phyloP scores from a whole-genome alignment of 64 coral and sea anemone species.

The Montipora foliosa region DNA sequence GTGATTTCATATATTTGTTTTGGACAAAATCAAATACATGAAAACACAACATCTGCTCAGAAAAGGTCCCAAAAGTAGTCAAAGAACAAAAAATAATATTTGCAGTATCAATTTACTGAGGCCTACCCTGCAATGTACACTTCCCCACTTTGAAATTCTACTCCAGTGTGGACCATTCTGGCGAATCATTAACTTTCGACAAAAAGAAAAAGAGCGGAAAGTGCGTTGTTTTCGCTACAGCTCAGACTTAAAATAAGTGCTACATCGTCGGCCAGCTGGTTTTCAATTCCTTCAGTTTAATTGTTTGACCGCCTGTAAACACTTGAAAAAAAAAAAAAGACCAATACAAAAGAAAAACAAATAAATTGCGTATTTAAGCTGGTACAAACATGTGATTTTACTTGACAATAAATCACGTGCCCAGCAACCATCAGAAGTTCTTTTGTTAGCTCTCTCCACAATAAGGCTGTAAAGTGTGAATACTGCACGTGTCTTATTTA shows the following conservation, averaged over 20 bases:
- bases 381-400: constrained; percentile 38
- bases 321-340: not conserved
- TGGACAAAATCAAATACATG: no score
- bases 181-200: not conserved
- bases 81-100: no score
- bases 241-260: not conserved
- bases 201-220: not conserved
- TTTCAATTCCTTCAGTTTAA: constrained; percentile 42
- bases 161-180: constrained; percentile 31
- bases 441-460: not conserved
- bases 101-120: not conserved
- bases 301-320: constrained; percentile 4
- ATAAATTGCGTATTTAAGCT: not conserved
- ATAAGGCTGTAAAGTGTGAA: no score
- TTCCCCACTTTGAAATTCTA: constrained; percentile 18
- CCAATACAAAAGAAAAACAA: constrained; percentile 40
- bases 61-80: no score
- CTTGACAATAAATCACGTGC: constrained; percentile 14
- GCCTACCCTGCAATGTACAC: not conserved
- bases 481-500: not conserved
- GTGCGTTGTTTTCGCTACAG: not conserved
- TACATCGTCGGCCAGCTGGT: not conserved
- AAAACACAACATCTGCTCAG: no score
- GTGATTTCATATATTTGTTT: no score
- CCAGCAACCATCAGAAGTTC: constrained; percentile 10